Percentiles rank a stretch among this genome's conserved stretches.
Conservation (phyloP, 1,140 invertebrate species). For the Camponotus pennsylvanicus region DNA sequence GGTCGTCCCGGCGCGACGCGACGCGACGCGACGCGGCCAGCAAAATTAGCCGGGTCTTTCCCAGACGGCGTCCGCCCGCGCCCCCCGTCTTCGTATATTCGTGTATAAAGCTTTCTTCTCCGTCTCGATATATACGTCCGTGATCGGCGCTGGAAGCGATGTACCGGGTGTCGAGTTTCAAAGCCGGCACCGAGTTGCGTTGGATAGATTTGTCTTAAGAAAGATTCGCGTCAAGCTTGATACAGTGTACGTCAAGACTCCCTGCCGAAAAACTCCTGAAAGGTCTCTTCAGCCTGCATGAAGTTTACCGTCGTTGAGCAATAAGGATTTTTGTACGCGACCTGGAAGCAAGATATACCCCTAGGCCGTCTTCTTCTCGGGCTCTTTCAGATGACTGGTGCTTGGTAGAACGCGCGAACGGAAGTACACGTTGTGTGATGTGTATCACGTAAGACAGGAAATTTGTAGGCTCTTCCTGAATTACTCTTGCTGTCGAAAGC, state of each 20-base stretch:
- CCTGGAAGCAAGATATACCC: conserved; percentile 32
- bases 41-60: conserved; percentile 81
- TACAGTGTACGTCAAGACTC: conserved; percentile 54
- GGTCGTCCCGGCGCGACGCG: conserved; percentile 31
- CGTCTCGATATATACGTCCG: conserved; percentile 54
- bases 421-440: conserved; percentile 36
- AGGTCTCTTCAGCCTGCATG: conserved; percentile 17
- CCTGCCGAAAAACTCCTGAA: conserved; percentile 45
- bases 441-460: conserved; percentile 35
- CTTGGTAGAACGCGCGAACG: background rate
- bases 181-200: conserved; percentile 23
- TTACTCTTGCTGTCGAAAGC: conserved; percentile 32
- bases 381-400: conserved; percentile 43
- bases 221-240: conserved; percentile 57
- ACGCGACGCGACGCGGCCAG: conserved; percentile 61
- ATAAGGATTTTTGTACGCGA: conserved; percentile 60
- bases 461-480: conserved; percentile 39
- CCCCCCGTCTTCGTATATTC: conserved; percentile 38
- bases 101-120: conserved; percentile 57
- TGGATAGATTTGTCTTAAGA: background rate
- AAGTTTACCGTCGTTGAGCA: conserved; percentile 50
- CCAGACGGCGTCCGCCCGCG: conserved; percentile 73
- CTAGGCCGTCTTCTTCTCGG: conserved; percentile 36
- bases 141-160: conserved; percentile 17
- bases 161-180: conserved; percentile 60